Conservation (phyloP, 2,113 vertebrate genomes). For the Clarias magur region DNA sequence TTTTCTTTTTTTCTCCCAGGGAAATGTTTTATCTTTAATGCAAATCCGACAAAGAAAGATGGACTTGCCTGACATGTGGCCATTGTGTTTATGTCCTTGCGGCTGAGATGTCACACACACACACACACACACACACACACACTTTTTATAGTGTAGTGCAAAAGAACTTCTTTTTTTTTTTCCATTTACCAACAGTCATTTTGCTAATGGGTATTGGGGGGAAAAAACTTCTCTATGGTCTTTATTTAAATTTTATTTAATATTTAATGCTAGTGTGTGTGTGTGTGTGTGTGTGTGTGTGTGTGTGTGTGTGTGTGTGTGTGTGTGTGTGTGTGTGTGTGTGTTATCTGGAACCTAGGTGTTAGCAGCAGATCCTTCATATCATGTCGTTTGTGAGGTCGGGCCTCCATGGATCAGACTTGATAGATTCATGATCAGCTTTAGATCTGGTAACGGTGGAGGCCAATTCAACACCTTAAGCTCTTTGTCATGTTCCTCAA, state of each 20-base stretch:
- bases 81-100: background rate
- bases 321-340: background rate
- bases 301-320: too few relatives aligned
- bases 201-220: slow-evolving; percentile 73
- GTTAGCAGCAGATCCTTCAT: background rate
- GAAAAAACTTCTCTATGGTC: slow-evolving; percentile 72
- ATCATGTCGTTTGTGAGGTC: background rate
- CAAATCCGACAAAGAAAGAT: slow-evolving; percentile 50
- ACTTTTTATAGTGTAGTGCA: slow-evolving; percentile 46
- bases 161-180: background rate
- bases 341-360: background rate
- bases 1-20: slow-evolving; percentile 41
- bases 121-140: slow-evolving; percentile 60
- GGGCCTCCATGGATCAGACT: background rate
- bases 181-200: slow-evolving; percentile 64
- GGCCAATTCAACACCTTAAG: background rate
- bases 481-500: background rate
- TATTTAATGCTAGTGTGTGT: too few relatives aligned
- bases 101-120: slow-evolving; percentile 15
- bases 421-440: background rate
- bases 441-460: background rate
- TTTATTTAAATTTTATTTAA: too few relatives aligned
- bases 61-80: background rate
- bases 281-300: too few relatives aligned
- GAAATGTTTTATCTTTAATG: slow-evolving; percentile 56